Percentiles rank a stretch among this genome's conserved stretches.
Conservation (phyloP, 2,888 invertebrate genomes). For the Amiota communis region DNA sequence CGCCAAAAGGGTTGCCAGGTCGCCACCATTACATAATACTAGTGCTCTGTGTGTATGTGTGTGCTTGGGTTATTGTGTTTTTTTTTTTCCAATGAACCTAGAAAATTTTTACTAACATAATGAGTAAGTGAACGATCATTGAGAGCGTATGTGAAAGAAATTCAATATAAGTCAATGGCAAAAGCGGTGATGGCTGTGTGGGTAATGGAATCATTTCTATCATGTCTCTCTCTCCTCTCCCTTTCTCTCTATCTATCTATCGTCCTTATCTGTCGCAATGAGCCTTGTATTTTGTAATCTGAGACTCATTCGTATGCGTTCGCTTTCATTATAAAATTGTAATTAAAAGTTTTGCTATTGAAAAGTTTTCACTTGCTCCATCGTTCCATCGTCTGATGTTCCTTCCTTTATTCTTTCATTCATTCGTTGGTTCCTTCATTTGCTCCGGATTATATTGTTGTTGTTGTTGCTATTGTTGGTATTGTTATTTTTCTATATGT, state of each 20-base stretch:
- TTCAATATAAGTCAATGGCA: background rate
- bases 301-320: conserved; percentile 29
- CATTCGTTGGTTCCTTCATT: background rate
- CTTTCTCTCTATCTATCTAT: too few relatives aligned
- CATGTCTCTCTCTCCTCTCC: too few relatives aligned
- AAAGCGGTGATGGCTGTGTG: background rate
- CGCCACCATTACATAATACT: background rate
- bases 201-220: background rate
- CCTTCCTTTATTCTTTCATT: background rate
- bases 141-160: background rate
- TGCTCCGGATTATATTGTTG: too few relatives aligned
- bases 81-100: background rate
- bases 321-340: conserved; percentile 31
- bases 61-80: too few relatives aligned
- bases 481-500: conserved; percentile 1
- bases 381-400: background rate
- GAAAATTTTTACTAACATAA: conserved; percentile 4
- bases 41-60: too few relatives aligned
- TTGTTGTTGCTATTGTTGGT: too few relatives aligned
- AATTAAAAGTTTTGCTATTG: conserved; percentile 32
- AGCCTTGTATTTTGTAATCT: conserved; percentile 19
- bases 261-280: background rate
- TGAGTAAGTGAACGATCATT: background rate
- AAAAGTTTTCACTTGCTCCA: conserved; percentile 14
- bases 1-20: conserved; percentile 28